Conservation (phyloP, 2,113 vertebrate genomes). For the Pseudopodoces humilis region DNA sequence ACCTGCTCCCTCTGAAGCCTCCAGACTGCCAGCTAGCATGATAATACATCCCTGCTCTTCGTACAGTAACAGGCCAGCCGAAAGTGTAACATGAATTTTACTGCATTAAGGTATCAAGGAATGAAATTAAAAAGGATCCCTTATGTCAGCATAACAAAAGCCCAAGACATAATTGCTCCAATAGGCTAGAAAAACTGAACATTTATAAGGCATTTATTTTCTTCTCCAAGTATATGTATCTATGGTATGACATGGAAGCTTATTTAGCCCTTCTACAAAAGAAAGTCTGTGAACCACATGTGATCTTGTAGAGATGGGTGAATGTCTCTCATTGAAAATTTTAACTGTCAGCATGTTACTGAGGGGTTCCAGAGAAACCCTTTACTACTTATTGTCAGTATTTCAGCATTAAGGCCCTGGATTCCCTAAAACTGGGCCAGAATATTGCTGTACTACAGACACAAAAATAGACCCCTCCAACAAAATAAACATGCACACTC, state of each 20-base stretch:
- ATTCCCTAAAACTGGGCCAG: neutral
- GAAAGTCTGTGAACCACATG: neutral
- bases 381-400: neutral
- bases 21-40: neutral
- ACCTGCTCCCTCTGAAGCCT: neutral
- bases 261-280: neutral
- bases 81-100: neutral
- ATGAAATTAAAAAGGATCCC: neutral
- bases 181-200: neutral
- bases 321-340: neutral
- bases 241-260: neutral
- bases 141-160: neutral
- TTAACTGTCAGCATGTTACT: neutral
- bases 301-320: neutral
- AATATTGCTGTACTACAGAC: fast-evolving
- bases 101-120: neutral
- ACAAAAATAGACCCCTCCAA: neutral
- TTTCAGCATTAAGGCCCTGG: neutral
- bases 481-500: fast-evolving
- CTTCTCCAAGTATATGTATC: neutral
- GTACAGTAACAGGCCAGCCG: neutral
- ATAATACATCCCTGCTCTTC: neutral
- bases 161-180: neutral
- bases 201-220: neutral
- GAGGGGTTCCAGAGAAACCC: neutral